phyloP scores from a whole-genome alignment of 2,888 invertebrate genomes.

The Embidobia sp. region DNA sequence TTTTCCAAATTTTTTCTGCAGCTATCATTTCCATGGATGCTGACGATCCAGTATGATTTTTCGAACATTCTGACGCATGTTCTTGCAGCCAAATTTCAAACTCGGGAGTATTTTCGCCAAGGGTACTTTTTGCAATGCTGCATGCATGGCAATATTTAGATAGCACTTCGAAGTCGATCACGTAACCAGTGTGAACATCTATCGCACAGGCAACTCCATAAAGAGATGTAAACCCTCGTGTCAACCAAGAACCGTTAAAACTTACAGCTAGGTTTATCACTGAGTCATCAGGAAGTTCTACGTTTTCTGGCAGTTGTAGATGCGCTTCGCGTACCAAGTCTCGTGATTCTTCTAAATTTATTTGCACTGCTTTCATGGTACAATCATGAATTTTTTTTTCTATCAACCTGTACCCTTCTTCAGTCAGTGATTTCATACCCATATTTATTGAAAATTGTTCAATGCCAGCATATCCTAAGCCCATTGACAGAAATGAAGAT shows the following conservation, averaged over 20 bases:
- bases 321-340: conserved; percentile 4
- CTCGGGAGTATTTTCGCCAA: conserved; percentile 16
- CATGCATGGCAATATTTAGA: conserved; percentile 59
- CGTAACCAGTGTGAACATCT: conserved; percentile 42
- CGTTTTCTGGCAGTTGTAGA: conserved; percentile 5
- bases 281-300: background rate
- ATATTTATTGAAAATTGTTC: conserved; percentile 21
- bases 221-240: conserved; percentile 51
- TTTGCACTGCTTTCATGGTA: background rate
- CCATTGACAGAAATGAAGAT: conserved; percentile 16
- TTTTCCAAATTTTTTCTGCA: conserved; percentile 19
- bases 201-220: conserved; percentile 56
- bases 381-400: background rate
- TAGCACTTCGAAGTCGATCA: conserved; percentile 50
- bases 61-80: background rate
- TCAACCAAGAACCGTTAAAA: conserved; percentile 38
- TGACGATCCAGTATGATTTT: conserved; percentile 22
- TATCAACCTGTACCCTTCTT: conserved; percentile 9
- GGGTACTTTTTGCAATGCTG: conserved; percentile 21
- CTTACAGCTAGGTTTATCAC: conserved; percentile 11
- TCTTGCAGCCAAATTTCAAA: conserved; percentile 20
- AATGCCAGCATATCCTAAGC: conserved; percentile 16
- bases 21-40: conserved; percentile 29
- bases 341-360: background rate
- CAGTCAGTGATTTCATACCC: background rate